Conservation (phyloP, 1,140 invertebrate genomes). For the Ericerus pela region DNA sequence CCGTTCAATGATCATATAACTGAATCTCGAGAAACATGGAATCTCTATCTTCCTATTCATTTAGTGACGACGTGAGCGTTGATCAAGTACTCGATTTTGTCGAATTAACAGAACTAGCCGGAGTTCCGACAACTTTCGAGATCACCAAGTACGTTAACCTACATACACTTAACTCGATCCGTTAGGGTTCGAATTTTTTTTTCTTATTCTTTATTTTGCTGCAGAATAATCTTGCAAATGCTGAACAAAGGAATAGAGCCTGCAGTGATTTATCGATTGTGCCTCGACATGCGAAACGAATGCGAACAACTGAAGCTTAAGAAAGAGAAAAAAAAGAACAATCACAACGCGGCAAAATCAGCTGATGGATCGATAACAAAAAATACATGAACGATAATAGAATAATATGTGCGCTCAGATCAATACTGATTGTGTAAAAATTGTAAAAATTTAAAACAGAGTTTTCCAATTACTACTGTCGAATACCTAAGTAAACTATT, state of each 20-base stretch:
- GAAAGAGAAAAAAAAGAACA: constrained; percentile 1
- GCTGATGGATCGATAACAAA: too few relatives aligned
- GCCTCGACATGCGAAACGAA: background rate
- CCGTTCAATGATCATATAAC: too few relatives aligned
- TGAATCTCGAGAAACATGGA: too few relatives aligned
- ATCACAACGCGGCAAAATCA: too few relatives aligned
- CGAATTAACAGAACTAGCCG: background rate
- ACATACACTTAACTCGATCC: too few relatives aligned
- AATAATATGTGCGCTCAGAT: too few relatives aligned
- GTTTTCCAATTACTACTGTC: too few relatives aligned
- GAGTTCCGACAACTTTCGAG: background rate
- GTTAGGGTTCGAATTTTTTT: too few relatives aligned
- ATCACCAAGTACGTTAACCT: background rate
- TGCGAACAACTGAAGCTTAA: background rate
- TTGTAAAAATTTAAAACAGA: too few relatives aligned
- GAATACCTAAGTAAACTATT: too few relatives aligned
- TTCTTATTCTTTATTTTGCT: background rate
- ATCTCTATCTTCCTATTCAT: background rate
- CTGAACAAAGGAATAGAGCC: constrained; percentile 1
- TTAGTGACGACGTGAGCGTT: background rate
- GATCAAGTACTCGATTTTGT: background rate
- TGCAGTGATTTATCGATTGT: background rate
- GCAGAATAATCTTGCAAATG: background rate
- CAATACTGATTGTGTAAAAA: too few relatives aligned
- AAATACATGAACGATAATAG: too few relatives aligned